Percentiles rank a stretch among this genome's conserved stretches.
phyloP scores from a whole-genome alignment of 2,113 vertebrate species.

The Xiphorhynchus elegans region DNA sequence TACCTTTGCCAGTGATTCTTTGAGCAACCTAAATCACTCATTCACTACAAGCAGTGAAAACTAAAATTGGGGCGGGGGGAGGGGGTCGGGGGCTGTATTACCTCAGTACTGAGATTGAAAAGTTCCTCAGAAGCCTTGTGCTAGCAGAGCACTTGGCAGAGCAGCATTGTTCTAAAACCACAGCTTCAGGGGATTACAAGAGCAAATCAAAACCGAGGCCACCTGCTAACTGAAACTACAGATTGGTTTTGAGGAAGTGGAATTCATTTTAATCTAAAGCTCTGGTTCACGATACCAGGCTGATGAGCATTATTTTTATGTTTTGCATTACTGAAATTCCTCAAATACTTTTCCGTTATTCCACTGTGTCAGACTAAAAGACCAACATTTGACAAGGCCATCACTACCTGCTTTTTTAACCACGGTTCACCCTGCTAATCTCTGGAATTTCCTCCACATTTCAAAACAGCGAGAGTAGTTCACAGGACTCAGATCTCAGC shows the following conservation, averaged over 20 bases:
- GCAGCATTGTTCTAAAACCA: background rate
- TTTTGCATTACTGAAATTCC: background rate
- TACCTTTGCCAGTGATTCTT: background rate
- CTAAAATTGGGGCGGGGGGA: background rate
- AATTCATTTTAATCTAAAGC: background rate
- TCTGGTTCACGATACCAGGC: background rate
- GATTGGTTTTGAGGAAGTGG: background rate
- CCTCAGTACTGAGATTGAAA: background rate
- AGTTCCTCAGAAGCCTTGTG: background rate
- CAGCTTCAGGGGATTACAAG: background rate
- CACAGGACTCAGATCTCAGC: background rate
- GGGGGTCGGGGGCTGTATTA: background rate
- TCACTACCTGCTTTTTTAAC: background rate
- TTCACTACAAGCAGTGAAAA: background rate
- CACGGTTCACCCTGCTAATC: background rate
- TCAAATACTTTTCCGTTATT: background rate
- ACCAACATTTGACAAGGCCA: background rate
- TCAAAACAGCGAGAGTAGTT: background rate
- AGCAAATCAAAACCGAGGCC: background rate
- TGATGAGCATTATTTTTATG: background rate
- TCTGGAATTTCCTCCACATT: background rate
- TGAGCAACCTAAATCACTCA: background rate
- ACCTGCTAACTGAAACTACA: background rate
- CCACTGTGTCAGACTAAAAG: background rate
- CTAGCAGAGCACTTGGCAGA: background rate